These are phyloP conservation scores for Sternotherus odoratus DNA, from an alignment of 2,797 vertebrate genomes.

Conservation along the genomic window DNA sequence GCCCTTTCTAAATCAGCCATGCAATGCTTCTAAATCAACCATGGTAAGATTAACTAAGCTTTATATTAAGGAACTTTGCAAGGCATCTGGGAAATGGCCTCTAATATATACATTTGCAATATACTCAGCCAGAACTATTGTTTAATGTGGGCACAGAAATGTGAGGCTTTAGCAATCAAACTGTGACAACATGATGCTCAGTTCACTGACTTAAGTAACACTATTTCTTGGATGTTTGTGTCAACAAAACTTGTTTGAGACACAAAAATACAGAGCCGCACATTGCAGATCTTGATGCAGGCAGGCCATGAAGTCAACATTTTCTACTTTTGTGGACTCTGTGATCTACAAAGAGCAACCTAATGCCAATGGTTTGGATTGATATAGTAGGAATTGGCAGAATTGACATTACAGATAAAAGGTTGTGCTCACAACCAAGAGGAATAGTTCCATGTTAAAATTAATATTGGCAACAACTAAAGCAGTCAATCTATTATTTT, in stretches of 20 bases:
- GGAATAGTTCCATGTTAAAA: neutral
- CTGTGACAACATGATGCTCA: neutral
- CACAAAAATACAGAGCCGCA: neutral
- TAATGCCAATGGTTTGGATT: neutral
- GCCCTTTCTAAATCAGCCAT: neutral
- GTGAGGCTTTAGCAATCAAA: neutral
- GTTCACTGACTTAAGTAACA: neutral
- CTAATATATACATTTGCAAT: neutral
- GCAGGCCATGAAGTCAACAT: neutral
- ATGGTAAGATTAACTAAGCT: neutral
- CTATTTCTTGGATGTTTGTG: neutral
- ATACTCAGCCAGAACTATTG: neutral
- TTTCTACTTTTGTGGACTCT: neutral
- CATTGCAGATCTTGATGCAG: neutral
- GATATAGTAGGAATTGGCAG: neutral
- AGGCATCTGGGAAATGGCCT: neutral
- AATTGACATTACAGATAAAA: neutral
- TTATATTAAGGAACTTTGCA: neutral
- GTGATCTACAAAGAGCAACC: neutral
- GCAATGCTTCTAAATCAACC: neutral
- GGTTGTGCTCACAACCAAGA: neutral
- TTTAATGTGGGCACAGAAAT: neutral
- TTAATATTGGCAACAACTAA: neutral
- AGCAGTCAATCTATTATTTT: neutral
- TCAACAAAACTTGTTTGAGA: neutral